Base-by-base conservation (phyloP, 2,888 invertebrate species). In the Sipha maydis region DNA sequence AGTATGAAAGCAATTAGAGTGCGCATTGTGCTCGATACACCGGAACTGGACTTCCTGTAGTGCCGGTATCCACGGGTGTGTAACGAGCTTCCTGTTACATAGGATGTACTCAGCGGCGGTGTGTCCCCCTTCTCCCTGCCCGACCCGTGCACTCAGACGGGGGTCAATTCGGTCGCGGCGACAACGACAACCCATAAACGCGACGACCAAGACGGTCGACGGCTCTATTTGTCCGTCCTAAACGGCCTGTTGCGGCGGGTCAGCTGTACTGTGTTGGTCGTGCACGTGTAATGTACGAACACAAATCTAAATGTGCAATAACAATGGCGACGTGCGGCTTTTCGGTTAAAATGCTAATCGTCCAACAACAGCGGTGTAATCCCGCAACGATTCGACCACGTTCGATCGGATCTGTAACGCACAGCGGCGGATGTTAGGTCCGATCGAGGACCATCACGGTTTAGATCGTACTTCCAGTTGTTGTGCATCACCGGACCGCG, bases 41-140 rank as follows among this genome's bases (percentile, higher is more conserved):
- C 84, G 84, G 84, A 85, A 76, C 84, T 76, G 76, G 84, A 76
- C 84, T 85, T 85, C 84, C 82, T 69, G 82, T 38, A 41, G 69
- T 11, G 80, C 61, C 75, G 73, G 75, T 84, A 25, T 83, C 75
- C 84, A 67, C 76, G 76, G 84, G 84, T 67, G 84, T 85, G 84
- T 77, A 85, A 84, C 83, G 83, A 84, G 84, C 75, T 85, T 85
- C 84, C 84, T 77, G 84, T 85, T 9, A 28, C 54, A 28, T 54
- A 28, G 48, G 78, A 78, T 77, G 48, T 54, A n/a, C 28, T 17
- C 54, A 11, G 17, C 4, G 28, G 28, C 17, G 4, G 28, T 31
- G 28, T 4, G 14, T 17, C 28, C 17, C 2, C 71, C 28, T 31
- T 31, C 67, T n/a, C n/a, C n/a, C 25, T n/a, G n/a, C 25, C n/a